These are phyloP conservation scores for Catharus ustulatus DNA, from an alignment of 2,797 vertebrate genomes.

Conservation along the genomic window DNA sequence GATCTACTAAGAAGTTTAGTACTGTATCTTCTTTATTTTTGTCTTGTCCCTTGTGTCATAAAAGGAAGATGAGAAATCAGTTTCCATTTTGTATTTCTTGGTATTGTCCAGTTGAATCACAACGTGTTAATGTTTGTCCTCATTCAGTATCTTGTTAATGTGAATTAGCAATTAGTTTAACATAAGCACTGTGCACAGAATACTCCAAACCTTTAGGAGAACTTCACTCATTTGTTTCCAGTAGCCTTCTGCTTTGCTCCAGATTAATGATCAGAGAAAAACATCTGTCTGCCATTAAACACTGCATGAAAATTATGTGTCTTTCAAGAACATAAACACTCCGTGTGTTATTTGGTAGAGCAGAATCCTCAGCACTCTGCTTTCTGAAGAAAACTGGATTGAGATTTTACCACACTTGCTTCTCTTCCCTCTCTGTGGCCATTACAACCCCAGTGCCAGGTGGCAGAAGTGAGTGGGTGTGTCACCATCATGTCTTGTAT, in stretches of 20 bases:
- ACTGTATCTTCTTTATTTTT: neutral
- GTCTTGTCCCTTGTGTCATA: neutral
- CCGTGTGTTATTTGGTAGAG: neutral
- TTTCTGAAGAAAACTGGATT: neutral
- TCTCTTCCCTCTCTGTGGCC: neutral
- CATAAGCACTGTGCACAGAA: neutral
- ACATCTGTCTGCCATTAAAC: neutral
- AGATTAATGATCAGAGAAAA: neutral
- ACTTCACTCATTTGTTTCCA: neutral
- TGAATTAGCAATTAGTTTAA: neutral
- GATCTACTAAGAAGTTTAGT: neutral
- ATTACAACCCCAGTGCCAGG: neutral
- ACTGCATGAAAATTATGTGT: neutral
- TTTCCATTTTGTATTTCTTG: neutral
- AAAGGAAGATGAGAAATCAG: neutral
- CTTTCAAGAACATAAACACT: neutral
- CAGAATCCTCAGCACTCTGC: neutral
- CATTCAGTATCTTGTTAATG: neutral
- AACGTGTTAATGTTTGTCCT: neutral
- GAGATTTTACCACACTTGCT: neutral
- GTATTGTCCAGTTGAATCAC: neutral
- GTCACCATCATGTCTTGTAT: neutral
- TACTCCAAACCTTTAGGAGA: neutral
- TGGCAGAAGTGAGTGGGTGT: neutral
- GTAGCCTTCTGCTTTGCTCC: neutral